A percentile compares a stretch with the other conserved stretches of the same genome.
phyloP scores from a whole-genome alignment of 2,797 vertebrate genomes.

The Orestias chungarensis region DNA sequence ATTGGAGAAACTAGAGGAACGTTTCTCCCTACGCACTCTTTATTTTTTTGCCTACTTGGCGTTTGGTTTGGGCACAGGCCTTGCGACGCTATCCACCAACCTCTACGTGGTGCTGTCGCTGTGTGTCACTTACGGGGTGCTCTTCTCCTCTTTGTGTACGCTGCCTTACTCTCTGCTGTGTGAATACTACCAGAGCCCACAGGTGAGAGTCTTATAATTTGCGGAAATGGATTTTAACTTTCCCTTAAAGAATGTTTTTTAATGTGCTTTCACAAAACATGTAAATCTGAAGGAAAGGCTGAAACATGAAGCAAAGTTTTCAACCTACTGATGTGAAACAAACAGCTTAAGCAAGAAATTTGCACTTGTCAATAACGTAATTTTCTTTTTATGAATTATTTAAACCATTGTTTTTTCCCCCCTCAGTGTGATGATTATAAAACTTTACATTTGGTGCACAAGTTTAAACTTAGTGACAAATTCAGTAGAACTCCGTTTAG shows the following conservation, averaged over 20 bases:
- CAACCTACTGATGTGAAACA: not conserved
- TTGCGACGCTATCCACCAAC: constrained; percentile 93
- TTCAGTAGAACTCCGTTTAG: not conserved
- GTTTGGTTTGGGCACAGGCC: constrained; percentile 94
- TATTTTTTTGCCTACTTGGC: constrained; percentile 97
- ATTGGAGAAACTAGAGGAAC: constrained; percentile 95
- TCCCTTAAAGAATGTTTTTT: not conserved
- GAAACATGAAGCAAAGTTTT: not conserved
- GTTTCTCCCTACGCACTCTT: constrained; percentile 90
- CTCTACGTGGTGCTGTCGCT: constrained; percentile 93
- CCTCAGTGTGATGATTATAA: not conserved
- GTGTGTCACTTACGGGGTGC: constrained; percentile 92
- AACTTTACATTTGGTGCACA: not conserved
- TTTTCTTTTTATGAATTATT: not conserved
- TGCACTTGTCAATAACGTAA: not conserved
- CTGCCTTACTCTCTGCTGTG: constrained; percentile 98
- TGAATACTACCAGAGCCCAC: constrained; percentile 96
- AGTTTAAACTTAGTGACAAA: not conserved
- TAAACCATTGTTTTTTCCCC: not conserved
- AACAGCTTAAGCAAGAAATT: not conserved
- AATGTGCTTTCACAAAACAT: not conserved
- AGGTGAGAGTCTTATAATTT: constrained; percentile 79
- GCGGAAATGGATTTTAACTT: not conserved
- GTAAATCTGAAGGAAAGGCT: not conserved
- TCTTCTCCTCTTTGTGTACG: constrained; percentile 97